A percentile compares a stretch with the other conserved stretches of the same genome.
phyloP scores from a whole-genome alignment of 2,797 vertebrate species.

The Apodemus agrarius region DNA sequence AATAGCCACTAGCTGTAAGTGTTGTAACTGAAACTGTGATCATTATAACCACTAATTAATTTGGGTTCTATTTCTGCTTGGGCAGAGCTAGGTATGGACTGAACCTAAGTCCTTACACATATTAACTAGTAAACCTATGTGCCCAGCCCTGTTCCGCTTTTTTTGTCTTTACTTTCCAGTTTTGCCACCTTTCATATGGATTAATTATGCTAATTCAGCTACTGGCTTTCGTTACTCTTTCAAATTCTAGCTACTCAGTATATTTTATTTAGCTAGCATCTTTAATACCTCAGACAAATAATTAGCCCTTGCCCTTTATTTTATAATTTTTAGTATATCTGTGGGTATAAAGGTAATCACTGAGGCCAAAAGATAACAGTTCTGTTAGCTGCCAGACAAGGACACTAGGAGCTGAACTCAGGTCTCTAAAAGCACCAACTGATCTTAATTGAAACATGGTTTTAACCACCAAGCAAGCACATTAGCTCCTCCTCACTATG shows the following conservation, averaged over 20 bases:
- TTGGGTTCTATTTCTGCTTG: not conserved
- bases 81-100: not conserved
- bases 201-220: not conserved
- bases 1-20: not conserved
- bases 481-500: not conserved
- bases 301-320: not conserved
- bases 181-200: not conserved
- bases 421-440: not conserved
- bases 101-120: not conserved
- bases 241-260: not conserved
- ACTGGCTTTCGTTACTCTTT: not conserved
- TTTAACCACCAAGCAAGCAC: not conserved
- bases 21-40: not conserved
- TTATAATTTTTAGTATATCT: not conserved
- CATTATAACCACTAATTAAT: not conserved
- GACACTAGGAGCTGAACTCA: not conserved
- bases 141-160: no score
- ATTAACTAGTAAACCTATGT: no score
- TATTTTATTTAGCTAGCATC: not conserved
- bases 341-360: not conserved
- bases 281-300: not conserved
- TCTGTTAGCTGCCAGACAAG: not conserved
- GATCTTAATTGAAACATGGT: not conserved
- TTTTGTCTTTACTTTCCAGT: not conserved
- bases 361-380: not conserved